phyloP scores from a whole-genome alignment of 2,888 invertebrate genomes.

The Mythimna loreyi region DNA sequence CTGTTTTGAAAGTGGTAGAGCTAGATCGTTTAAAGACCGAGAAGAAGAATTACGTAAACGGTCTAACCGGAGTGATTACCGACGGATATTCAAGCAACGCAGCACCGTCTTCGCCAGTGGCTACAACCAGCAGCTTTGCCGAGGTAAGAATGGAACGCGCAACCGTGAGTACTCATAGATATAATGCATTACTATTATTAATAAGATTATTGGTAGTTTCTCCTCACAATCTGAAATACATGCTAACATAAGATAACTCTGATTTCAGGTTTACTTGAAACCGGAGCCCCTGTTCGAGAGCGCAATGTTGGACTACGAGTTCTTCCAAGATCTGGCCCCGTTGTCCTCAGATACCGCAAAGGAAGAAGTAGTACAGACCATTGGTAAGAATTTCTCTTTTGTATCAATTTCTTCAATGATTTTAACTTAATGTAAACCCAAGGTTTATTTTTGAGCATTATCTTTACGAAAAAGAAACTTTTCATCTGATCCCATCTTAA shows the following conservation, averaged over 20 bases:
- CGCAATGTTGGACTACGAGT: conserved; percentile 91
- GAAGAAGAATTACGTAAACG: conserved; percentile 84
- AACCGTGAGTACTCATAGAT: conserved; percentile 82
- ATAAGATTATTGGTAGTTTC: conserved; percentile 77
- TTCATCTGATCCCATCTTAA: neutral
- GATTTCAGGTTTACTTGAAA: conserved; percentile 87
- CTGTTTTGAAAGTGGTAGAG: conserved; percentile 89
- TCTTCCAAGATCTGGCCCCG: conserved; percentile 93
- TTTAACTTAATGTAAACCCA: neutral
- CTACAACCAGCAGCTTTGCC: conserved; percentile 84
- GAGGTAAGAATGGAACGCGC: conserved; percentile 82
- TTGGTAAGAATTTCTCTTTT: conserved; percentile 77
- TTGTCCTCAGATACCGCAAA: conserved; percentile 91
- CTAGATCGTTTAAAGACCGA: conserved; percentile 88
- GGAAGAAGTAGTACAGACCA: conserved; percentile 87
- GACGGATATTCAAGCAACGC: conserved; percentile 76
- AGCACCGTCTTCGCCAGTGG: conserved; percentile 73
- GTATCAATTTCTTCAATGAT: neutral
- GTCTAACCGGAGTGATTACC: conserved; percentile 82
- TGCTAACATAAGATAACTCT: conserved; percentile 74
- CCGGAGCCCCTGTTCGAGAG: conserved; percentile 84
- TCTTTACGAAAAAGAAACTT: neutral
- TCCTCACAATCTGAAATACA: conserved; percentile 58
- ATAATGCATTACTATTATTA: conserved; percentile 70
- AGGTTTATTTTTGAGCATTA: neutral